Base-by-base conservation (phyloP, 2,113 vertebrate species). In the Mustela nigripes region DNA sequence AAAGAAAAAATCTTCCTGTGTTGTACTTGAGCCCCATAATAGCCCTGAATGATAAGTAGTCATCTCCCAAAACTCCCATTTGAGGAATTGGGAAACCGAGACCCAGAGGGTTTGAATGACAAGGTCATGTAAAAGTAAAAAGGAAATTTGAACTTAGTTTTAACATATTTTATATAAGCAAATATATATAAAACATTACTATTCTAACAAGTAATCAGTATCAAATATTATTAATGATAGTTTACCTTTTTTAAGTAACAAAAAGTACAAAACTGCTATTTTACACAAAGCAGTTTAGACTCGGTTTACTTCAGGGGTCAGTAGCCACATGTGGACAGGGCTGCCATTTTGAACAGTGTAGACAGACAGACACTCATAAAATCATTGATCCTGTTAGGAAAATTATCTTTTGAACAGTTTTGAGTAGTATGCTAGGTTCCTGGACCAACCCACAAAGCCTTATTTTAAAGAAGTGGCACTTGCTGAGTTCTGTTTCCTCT, bases 21-120 rank as follows among this genome's bases (percentile, higher is more conserved):
- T 90, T 95, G 87, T 88, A 12, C 21, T 93, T 90, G 36, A 84
- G 31, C 45, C 33, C 88, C 11, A 31, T n/a, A 86, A 63, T 83
- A 92, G 33, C 22, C 28, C 62, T 74, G 79, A 87, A 89, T 69
- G 21, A 26, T 89, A 79, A 89, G 16, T 50, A 76, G 33, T 33
- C 1, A 1, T 8, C 42, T 6, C 26, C 33, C 9, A 19, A 5
- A 7, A 15, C 42, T 26, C 16, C 31, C 12, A 26, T 74, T 96
- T 80, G 36, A 90, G 48, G 74, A 53, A 86, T 69, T 90, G 92
- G 90, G 76, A 91, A 94, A 76, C 87, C 71, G n/a, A 90, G 88
- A 91, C 67, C 67, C 84, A 94, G 88, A 94, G 76, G 33, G 62
- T 82, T 95, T 93, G 94, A 93, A 92, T 90, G n/a, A 82, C 9